phyloP scores from a whole-genome alignment of 2,113 vertebrate species.

The Phyllostomus hastatus region DNA sequence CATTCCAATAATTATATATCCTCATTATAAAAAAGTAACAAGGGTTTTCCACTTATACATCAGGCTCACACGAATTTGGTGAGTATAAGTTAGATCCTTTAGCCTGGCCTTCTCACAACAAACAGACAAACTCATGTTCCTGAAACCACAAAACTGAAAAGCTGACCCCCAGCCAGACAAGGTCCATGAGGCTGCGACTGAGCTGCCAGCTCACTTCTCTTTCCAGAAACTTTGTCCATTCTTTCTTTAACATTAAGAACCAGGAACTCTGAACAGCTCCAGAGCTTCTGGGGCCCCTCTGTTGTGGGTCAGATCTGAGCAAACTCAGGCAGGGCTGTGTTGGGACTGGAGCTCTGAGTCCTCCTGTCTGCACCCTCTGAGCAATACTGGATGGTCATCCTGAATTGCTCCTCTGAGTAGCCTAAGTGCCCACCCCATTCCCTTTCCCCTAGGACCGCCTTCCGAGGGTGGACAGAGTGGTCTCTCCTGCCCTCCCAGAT shows the following conservation, averaged over 20 bases:
- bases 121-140: background rate
- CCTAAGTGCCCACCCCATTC: background rate
- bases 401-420: background rate
- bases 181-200: background rate
- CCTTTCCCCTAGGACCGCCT: background rate
- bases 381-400: background rate
- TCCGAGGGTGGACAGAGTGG: background rate
- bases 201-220: background rate
- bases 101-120: background rate
- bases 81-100: background rate
- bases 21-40: conserved; percentile 11
- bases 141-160: background rate
- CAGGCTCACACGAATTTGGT: background rate
- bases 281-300: background rate
- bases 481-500: background rate
- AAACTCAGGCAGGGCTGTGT: background rate
- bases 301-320: background rate
- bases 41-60: background rate
- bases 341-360: background rate
- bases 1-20: background rate
- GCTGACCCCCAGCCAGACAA: background rate
- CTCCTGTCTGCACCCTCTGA: background rate
- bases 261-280: background rate
- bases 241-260: background rate
- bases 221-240: background rate